These are phyloP conservation scores for Callospermophilus lateralis DNA, from an alignment of 2,113 vertebrate genomes.

Conservation along the genomic window DNA sequence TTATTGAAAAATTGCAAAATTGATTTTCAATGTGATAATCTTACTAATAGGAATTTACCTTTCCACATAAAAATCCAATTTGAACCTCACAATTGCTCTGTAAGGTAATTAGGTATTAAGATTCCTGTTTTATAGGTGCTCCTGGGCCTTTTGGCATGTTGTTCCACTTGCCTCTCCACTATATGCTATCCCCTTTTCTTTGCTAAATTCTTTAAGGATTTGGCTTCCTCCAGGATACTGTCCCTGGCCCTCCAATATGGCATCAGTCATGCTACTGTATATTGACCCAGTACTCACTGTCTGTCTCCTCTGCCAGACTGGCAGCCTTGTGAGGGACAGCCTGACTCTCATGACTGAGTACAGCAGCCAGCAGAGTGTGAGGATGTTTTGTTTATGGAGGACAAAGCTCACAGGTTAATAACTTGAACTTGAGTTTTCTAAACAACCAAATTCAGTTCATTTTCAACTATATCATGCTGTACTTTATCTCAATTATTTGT, in stretches of 20 bases:
- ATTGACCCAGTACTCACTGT: neutral
- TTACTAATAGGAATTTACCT: neutral
- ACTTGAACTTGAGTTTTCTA: neutral
- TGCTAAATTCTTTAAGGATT: neutral
- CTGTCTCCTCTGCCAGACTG: neutral
- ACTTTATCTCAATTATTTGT: neutral
- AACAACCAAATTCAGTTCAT: neutral
- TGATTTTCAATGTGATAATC: neutral
- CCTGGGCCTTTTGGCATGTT: neutral
- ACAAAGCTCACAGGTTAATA: slow-evolving; percentile 8
- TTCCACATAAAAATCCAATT: neutral
- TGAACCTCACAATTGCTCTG: neutral
- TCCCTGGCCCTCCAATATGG: neutral
- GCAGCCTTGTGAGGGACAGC: neutral
- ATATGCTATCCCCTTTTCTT: neutral
- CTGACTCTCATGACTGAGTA: neutral
- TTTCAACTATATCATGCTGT: neutral
- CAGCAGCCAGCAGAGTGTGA: neutral
- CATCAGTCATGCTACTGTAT: neutral
- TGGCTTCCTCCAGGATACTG: neutral
- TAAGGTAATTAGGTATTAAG: neutral
- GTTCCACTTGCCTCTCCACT: neutral
- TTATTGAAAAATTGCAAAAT: slow-evolving; percentile 8
- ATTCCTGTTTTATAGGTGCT: neutral
- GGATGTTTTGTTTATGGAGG: neutral